Base-by-base conservation (phyloP, 2,888 invertebrate species). In the Fragum sueziense region DNA sequence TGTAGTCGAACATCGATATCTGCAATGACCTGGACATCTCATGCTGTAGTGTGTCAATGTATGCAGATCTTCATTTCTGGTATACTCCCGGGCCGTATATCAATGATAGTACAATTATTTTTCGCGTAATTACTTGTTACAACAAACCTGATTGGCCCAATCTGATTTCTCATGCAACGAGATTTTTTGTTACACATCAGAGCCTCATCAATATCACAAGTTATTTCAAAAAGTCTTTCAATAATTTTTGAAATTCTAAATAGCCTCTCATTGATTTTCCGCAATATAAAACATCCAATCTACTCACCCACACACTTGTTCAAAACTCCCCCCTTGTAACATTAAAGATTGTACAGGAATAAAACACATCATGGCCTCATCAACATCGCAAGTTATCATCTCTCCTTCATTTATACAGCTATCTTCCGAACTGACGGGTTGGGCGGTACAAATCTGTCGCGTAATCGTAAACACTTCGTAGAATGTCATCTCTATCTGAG, bases 61-160 rank as follows among this genome's bases (percentile, higher is more conserved):
- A 80, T 52, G 68, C 80, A 80, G 17, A 71, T 25, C 27, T 80
- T 77, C 80, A 80, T 77, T 25, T 65, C 71, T 47, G 80, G 80
- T 31, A 80, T 47, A 29, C 34, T 59, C 7, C 80, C 77, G 69
- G 51, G 74, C 72, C 2, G 77, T 74, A 22, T 74, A 31, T 52
- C 71, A 27, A 20, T 80, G 71, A 17, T 77, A 41, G 68, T 77
- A 80, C 20, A 71, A n/a, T 22, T 80, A 74, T 77, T 77, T 77
- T 25, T 65, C 71, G 33, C 77, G 80, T 31, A 80, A 41, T 22
- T 29, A 51, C 7, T 76, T 80, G 69, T 61, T 47, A 47, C n/a
- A 47, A 37, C 14, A 37, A 37, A 14, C 6, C 14, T 9, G 6
- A 37, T 9, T 9, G 14, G 37, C 37, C 6, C 7, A 37, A 14